Conservation (phyloP, 2,888 invertebrate genomes). For the Axea sp. region DNA sequence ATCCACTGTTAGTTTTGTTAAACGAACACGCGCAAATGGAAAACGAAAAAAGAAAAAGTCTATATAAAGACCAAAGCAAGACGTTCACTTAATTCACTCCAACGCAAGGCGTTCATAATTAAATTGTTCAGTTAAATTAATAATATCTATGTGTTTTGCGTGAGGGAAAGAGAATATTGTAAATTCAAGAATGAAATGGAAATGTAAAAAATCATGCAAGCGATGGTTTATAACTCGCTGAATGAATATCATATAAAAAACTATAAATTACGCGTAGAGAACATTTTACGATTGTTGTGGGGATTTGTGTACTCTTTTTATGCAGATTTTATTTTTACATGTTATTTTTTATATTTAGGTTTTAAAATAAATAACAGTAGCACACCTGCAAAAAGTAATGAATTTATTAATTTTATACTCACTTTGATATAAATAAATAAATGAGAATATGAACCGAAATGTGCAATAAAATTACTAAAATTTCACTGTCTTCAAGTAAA, state of each 20-base stretch:
- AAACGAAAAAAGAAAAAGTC: slow-evolving; percentile 14
- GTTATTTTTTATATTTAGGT: too few relatives aligned
- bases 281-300: slow-evolving; percentile 27
- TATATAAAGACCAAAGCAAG: background rate
- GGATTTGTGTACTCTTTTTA: slow-evolving; percentile 1
- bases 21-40: slow-evolving; percentile 23
- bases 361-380: too few relatives aligned
- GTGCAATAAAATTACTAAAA: too few relatives aligned
- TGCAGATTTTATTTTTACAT: too few relatives aligned
- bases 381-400: background rate
- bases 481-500: too few relatives aligned
- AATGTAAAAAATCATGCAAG: background rate
- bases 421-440: background rate
- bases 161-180: slow-evolving; percentile 7
- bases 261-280: slow-evolving; percentile 33
- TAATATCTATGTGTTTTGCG: background rate
- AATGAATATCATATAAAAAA: slow-evolving; percentile 23
- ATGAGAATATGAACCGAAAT: background rate
- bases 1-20: slow-evolving; percentile 14
- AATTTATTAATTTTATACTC: background rate
- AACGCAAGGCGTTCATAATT: slow-evolving; percentile 17
- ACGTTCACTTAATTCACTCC: slow-evolving; percentile 23
- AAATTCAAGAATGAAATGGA: background rate
- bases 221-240: slow-evolving; percentile 2
- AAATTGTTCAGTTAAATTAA: slow-evolving; percentile 36